These are phyloP conservation scores for Phataginus tetradactyla DNA, from an alignment of 2,797 vertebrate genomes.

Conservation along the genomic window DNA sequence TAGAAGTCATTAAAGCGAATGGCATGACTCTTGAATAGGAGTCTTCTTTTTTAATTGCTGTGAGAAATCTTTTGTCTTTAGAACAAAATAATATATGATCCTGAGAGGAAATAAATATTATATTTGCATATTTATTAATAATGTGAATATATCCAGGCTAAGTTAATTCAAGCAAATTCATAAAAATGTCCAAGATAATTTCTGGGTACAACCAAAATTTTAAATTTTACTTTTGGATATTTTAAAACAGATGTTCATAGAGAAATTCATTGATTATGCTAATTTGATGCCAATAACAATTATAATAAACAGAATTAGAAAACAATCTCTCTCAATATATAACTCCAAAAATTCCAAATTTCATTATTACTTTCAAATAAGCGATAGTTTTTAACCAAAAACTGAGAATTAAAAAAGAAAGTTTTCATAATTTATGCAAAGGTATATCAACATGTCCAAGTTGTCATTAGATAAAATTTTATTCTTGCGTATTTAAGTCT, in stretches of 20 bases:
- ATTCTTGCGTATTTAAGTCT: neutral
- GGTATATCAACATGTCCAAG: neutral
- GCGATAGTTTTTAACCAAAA: neutral
- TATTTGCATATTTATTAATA: neutral
- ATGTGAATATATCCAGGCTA: neutral
- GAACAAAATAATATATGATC: neutral
- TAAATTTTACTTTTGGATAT: neutral
- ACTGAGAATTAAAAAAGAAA: neutral
- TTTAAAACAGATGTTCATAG: neutral
- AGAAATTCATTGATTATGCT: neutral
- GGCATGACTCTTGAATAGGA: neutral
- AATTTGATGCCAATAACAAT: neutral
- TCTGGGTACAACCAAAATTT: neutral
- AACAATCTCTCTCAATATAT: neutral
- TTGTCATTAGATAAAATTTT: neutral
- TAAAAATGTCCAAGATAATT: neutral
- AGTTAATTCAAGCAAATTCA: neutral
- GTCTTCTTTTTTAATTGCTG: neutral
- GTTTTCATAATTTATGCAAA: neutral
- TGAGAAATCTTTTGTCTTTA: neutral
- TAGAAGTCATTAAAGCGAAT: neutral
- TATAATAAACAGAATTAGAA: slow-evolving; percentile 30
- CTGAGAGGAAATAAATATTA: neutral
- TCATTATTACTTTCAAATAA: neutral
- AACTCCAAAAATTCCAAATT: neutral